phyloP scores from a whole-genome alignment of 2,888 invertebrate species.

The Dexiosoma caninum region DNA sequence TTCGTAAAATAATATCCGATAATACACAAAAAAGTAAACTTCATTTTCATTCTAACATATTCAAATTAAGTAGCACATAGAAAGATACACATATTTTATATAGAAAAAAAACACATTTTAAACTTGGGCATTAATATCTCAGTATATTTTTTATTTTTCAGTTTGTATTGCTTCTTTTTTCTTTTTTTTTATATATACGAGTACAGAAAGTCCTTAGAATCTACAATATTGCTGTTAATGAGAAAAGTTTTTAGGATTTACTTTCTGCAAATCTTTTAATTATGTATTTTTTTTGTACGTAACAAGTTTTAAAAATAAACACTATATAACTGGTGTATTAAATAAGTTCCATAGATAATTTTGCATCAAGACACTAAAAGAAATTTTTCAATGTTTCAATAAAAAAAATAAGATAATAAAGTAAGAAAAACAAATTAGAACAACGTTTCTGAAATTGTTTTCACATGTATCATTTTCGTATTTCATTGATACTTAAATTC shows the following conservation, averaged over 20 bases:
- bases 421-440: too few species aligned
- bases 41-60: slow-evolving; percentile 14
- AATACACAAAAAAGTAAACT: background rate
- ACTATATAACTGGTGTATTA: background rate
- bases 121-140: slow-evolving; percentile 16
- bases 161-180: slow-evolving; percentile 2
- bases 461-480: background rate
- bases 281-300: background rate
- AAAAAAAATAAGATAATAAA: too few species aligned
- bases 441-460: too few species aligned
- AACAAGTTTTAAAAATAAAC: slow-evolving; percentile 7
- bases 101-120: background rate
- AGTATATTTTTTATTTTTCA: background rate
- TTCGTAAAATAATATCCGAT: slow-evolving; percentile 3
- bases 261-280: background rate
- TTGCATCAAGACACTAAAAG: background rate
- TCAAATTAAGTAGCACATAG: slow-evolving; percentile 20
- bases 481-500: background rate
- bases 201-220: slow-evolving; percentile 38
- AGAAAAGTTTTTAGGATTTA: slow-evolving; percentile 51
- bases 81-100: background rate
- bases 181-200: background rate
- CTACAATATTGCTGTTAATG: slow-evolving; percentile 48
- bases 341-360: background rate
- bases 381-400: too few species aligned